phyloP scores from a whole-genome alignment of 2,797 vertebrate species.

The Glossophaga mutica region DNA sequence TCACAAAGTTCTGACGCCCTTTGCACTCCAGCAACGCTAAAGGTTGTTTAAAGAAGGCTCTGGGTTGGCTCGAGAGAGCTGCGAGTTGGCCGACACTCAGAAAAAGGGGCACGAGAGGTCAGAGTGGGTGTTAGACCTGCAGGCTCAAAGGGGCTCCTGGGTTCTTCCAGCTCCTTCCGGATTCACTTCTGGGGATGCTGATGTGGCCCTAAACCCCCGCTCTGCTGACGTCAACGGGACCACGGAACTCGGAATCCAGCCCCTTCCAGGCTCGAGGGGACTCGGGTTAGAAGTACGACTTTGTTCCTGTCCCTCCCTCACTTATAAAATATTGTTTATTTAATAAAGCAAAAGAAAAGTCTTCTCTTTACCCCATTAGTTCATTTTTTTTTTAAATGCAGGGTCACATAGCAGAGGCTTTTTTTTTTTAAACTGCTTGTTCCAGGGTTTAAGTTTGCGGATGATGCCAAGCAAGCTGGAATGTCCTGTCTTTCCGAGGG shows the following conservation, averaged over 20 bases:
- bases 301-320: neutral
- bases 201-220: neutral
- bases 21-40: neutral
- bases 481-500: neutral
- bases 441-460: neutral
- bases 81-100: neutral
- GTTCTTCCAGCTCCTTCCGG: slow-evolving; percentile 67
- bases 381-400: neutral
- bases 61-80: neutral
- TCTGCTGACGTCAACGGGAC: neutral
- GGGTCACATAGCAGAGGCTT: neutral
- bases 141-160: neutral
- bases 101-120: neutral
- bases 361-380: neutral
- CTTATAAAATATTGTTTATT: neutral
- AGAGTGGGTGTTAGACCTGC: neutral
- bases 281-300: neutral
- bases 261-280: too few relatives aligned
- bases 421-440: neutral
- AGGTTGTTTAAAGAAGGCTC: neutral
- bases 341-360: slow-evolving; percentile 47
- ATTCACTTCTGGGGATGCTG: slow-evolving; percentile 74
- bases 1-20: neutral
- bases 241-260: neutral
- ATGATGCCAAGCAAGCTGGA: neutral